Conservation (phyloP, 2,888 invertebrate genomes). For the Adelognathus sp. region DNA sequence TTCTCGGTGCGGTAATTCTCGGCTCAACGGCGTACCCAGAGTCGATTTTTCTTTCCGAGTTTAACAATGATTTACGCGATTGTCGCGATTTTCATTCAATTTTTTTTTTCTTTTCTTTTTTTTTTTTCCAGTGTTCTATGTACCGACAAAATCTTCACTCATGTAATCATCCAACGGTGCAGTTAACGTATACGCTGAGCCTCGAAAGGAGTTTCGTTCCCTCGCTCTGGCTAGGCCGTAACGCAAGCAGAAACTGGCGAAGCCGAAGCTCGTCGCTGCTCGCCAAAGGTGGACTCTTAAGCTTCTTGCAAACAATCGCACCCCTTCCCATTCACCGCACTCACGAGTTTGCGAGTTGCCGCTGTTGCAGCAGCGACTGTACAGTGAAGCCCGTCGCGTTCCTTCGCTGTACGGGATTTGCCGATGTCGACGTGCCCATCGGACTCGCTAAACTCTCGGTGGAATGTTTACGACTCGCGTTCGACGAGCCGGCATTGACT, state of each 20-base stretch:
- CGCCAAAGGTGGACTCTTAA: slow-evolving; percentile 69
- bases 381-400: slow-evolving; percentile 4
- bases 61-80: slow-evolving; percentile 38
- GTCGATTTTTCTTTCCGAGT: slow-evolving; percentile 39
- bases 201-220: slow-evolving; percentile 19
- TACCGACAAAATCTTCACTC: slow-evolving; percentile 22
- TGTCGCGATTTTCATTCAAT: neutral
- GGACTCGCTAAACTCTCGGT: slow-evolving; percentile 13
- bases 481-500: slow-evolving; percentile 6
- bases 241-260: slow-evolving; percentile 67
- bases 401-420: slow-evolving; percentile 39
- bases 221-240: slow-evolving; percentile 66
- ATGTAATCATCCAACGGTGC: slow-evolving; percentile 19
- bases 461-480: slow-evolving; percentile 35
- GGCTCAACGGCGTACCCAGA: slow-evolving; percentile 34
- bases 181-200: neutral
- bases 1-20: slow-evolving; percentile 29
- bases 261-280: slow-evolving; percentile 64
- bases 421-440: neutral
- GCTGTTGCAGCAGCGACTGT: neutral
- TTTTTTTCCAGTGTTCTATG: neutral
- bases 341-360: slow-evolving; percentile 46
- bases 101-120: neutral
- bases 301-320: slow-evolving; percentile 72
- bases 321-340: slow-evolving; percentile 58